Conservation (phyloP, 1,140 invertebrate genomes). For the Aporrectodea caliginosa region DNA sequence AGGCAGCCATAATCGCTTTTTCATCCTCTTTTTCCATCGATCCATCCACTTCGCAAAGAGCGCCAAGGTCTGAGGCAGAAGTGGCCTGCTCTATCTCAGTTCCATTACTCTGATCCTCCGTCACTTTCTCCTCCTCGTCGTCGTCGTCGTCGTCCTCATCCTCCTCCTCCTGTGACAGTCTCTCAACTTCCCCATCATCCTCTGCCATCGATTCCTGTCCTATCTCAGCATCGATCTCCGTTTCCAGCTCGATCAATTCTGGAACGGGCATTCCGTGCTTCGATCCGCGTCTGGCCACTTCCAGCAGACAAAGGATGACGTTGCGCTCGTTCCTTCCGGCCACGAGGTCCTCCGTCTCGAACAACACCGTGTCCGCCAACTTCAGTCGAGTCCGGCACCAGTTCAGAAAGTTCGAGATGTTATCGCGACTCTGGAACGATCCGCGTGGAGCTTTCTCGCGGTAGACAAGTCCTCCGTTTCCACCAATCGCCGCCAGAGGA, state of each 20-base stretch:
- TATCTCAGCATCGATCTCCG: slow-evolving; percentile 93
- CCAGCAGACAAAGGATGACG: slow-evolving; percentile 85
- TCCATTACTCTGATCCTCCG: too few species aligned
- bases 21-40: too few species aligned
- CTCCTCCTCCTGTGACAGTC: too few species aligned
- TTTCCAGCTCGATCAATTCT: slow-evolving; percentile 89
- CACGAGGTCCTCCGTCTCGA: slow-evolving; percentile 95
- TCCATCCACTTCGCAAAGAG: too few species aligned
- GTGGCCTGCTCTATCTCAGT: too few species aligned
- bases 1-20: too few species aligned
- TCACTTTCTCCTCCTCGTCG: too few species aligned
- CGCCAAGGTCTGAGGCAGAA: too few species aligned
- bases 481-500: too few species aligned
- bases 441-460: slow-evolving; percentile 73
- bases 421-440: slow-evolving; percentile 92
- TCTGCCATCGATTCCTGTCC: slow-evolving; percentile 39
- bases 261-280: slow-evolving; percentile 89
- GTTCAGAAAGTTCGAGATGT: slow-evolving; percentile 91
- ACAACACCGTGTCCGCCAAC: slow-evolving; percentile 82
- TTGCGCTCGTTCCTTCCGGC: slow-evolving; percentile 92
- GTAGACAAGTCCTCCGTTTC: slow-evolving; percentile 6
- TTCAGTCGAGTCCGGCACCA: slow-evolving; percentile 73
- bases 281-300: slow-evolving; percentile 78
- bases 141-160: too few species aligned
- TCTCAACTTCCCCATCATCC: too few species aligned